These are phyloP conservation scores for Diprion similis DNA, from an alignment of 1,140 invertebrate species.

Conservation along the genomic window DNA sequence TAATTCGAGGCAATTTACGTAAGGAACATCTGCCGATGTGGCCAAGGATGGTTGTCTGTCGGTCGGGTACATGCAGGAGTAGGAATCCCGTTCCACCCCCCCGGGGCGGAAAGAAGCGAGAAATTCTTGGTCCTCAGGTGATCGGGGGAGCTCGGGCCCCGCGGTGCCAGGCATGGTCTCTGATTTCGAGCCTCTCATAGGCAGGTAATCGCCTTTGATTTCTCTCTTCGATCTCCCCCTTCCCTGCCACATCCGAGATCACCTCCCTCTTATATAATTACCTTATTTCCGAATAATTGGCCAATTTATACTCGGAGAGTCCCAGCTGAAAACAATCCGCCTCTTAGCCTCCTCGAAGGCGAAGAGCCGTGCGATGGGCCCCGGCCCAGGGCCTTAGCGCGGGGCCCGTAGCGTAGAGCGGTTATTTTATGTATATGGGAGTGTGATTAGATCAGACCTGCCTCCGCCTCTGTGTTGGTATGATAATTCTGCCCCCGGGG, in stretches of 20 bases:
- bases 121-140: too few species aligned
- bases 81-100: too few species aligned
- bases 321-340: constrained; percentile 62
- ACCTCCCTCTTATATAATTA: constrained; percentile 63
- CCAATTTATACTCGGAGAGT: constrained; percentile 62
- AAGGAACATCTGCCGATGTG: constrained; percentile 40
- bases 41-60: too few species aligned
- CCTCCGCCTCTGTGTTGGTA: constrained; percentile 47
- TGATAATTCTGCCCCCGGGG: constrained; percentile 61
- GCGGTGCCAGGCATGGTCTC: constrained; percentile 1
- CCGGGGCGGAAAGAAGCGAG: too few species aligned
- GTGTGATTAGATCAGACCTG: constrained; percentile 60
- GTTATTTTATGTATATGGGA: constrained; percentile 63
- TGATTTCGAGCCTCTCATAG: constrained; percentile 40
- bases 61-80: too few species aligned
- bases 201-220: constrained; percentile 63
- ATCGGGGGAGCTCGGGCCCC: too few species aligned
- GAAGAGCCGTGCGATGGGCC: neutral
- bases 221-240: constrained; percentile 57
- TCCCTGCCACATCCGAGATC: constrained; percentile 10
- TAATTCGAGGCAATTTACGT: constrained; percentile 45
- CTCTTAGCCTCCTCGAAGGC: constrained; percentile 37
- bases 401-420: constrained; percentile 51
- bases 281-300: constrained; percentile 63
- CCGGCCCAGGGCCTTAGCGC: neutral